Evolutionary conservation across 2,797 vertebrate genomes (phyloP).

Genomic region (Poecilia picta): DNA sequence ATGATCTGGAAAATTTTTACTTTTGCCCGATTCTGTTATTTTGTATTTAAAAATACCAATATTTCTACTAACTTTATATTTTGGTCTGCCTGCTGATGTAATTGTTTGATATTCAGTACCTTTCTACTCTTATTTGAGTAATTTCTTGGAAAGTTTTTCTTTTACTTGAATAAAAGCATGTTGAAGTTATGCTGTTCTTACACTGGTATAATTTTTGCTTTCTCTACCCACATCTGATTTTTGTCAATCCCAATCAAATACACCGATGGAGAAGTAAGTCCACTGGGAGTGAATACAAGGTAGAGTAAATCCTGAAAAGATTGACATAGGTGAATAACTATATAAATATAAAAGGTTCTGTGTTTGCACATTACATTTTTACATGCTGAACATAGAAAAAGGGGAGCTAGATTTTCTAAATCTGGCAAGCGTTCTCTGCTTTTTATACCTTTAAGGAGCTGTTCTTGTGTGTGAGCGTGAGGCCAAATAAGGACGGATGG

Average conservation of each 20-base stretch:
- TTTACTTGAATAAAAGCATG: no score
- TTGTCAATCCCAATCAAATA: not conserved
- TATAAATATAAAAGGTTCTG: slow-evolving; percentile 19
- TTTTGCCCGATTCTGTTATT: no score
- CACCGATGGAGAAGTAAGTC: not conserved
- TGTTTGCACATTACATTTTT: slow-evolving; percentile 44
- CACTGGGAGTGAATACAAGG: not conserved
- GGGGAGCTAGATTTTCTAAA: not conserved
- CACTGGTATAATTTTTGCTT: no score
- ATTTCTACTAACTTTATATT: no score
- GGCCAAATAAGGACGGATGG: slow-evolving; percentile 12
- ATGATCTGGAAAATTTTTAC: no score
- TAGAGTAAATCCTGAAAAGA: not conserved
- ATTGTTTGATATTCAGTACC: no score
- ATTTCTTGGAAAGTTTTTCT: not conserved
- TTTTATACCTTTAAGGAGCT: not conserved
- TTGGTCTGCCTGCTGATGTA: no score
- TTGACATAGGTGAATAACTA: slow-evolving; percentile 9
- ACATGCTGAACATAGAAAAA: slow-evolving; percentile 13
- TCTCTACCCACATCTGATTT: not conserved
- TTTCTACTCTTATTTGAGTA: no score
- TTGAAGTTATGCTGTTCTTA: no score
- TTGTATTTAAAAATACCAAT: no score
- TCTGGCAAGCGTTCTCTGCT: not conserved
- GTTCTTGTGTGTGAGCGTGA: slow-evolving; percentile 6